Evolutionary conservation across 2,888 invertebrate species (phyloP).

Genomic region (Nephrotoma flavescens): DNA sequence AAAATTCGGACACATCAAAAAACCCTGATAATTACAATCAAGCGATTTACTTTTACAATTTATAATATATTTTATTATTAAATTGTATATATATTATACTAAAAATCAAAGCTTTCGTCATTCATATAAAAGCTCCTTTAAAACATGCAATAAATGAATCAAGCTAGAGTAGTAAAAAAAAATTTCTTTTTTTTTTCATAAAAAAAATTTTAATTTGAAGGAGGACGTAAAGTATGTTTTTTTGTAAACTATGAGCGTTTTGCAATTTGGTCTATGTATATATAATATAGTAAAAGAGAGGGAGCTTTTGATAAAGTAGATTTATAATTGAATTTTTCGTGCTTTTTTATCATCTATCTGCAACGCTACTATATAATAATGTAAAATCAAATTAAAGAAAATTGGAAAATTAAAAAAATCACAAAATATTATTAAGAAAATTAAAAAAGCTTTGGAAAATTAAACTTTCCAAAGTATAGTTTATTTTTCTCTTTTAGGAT

Average conservation of each 20-base stretch:
- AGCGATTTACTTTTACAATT: not conserved
- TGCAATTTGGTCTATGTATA: not conserved
- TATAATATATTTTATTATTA: not conserved
- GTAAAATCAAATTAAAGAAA: not conserved
- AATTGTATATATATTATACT: not conserved
- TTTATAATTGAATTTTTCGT: not conserved
- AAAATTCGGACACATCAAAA: not conserved
- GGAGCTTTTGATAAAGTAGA: not conserved
- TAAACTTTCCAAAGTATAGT: not conserved
- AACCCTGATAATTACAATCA: not conserved
- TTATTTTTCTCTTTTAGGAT: not conserved
- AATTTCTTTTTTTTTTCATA: not conserved
- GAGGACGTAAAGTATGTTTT: not conserved
- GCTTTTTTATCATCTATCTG: not conserved
- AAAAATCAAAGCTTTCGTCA: not conserved
- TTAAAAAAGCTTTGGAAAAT: not conserved
- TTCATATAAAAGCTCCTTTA: not conserved
- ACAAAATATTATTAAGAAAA: not conserved
- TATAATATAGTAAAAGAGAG: not conserved
- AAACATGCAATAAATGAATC: slow-evolving; percentile 7
- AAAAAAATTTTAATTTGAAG: not conserved
- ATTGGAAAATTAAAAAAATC: not conserved
- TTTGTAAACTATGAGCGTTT: not conserved
- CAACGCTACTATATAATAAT: not conserved
- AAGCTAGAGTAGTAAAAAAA: slow-evolving; percentile 3